Evolutionary conservation across 1,140 invertebrate species (phyloP).

Genomic region (Papilio aristodemus): DNA sequence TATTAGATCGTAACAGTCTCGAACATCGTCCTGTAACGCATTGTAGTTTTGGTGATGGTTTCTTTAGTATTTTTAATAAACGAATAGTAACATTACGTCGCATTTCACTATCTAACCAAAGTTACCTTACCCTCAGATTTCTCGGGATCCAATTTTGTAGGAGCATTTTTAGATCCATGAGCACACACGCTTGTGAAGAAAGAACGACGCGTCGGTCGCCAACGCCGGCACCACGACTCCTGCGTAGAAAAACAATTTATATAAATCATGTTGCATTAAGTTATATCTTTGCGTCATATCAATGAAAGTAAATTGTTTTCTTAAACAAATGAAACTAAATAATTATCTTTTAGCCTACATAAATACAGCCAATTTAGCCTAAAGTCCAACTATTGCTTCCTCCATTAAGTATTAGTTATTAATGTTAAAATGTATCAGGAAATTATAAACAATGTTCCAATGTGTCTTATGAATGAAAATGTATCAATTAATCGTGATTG

Average conservation of each 20-base stretch:
- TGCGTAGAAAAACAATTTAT: constrained; percentile 47
- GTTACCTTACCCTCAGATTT: constrained; percentile 73
- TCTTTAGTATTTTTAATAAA: constrained; percentile 65
- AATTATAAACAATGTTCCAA: background rate
- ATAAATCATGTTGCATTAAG: too few relatives aligned
- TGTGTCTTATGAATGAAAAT: constrained; percentile 26
- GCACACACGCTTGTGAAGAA: constrained; percentile 69
- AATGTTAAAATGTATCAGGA: background rate
- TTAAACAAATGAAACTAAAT: too few relatives aligned
- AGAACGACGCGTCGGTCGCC: constrained; percentile 70
- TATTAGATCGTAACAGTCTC: constrained; percentile 45
- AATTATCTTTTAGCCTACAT: too few relatives aligned
- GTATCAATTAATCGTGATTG: constrained; percentile 21
- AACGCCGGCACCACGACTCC: constrained; percentile 79
- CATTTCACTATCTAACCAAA: constrained; percentile 41
- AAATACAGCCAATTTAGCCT: too few relatives aligned
- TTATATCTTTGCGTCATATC: too few relatives aligned
- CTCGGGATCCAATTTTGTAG: constrained; percentile 66
- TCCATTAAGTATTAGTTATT: background rate
- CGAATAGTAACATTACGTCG: constrained; percentile 47
- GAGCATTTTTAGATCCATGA: constrained; percentile 66
- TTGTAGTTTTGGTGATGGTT: constrained; percentile 73
- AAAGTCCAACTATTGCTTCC: background rate
- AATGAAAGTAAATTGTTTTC: too few relatives aligned
- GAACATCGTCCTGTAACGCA: constrained; percentile 46